Conservation (phyloP, 2,113 vertebrate genomes). For the Phycodurus eques region DNA sequence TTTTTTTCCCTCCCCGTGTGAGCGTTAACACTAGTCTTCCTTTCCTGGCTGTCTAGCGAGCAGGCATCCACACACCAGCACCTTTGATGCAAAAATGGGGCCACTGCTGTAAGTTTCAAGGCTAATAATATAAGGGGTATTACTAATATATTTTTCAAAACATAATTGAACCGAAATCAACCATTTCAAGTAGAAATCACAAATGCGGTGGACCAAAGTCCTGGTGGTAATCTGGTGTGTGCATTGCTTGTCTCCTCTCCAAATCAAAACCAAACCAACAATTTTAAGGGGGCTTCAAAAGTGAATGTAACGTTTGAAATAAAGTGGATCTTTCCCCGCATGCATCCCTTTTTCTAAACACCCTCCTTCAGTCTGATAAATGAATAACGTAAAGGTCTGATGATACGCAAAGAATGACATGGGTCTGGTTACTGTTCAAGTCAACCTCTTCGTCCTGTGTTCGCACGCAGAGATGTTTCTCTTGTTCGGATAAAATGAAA, state of each 20-base stretch:
- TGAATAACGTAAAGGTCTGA: slow-evolving; percentile 58
- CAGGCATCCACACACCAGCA: slow-evolving; percentile 48
- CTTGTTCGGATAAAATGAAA: neutral
- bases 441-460: neutral
- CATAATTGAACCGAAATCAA: slow-evolving; percentile 37
- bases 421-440: slow-evolving; percentile 23
- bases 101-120: slow-evolving; percentile 24
- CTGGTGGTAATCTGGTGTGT: slow-evolving; percentile 3
- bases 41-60: slow-evolving; percentile 56
- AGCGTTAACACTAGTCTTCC: slow-evolving; percentile 64
- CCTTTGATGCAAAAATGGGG: slow-evolving; percentile 49
- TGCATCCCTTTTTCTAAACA: slow-evolving; percentile 38
- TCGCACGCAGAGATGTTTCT: neutral
- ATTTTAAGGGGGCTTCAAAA: slow-evolving; percentile 38
- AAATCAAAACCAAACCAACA: slow-evolving; percentile 28
- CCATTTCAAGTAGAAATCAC: slow-evolving; percentile 45
- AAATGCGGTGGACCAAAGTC: slow-evolving; percentile 55
- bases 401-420: slow-evolving; percentile 27
- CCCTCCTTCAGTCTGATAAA: slow-evolving; percentile 32
- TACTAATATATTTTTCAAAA: slow-evolving; percentile 32
- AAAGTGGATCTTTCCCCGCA: slow-evolving; percentile 58
- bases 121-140: slow-evolving; percentile 9
- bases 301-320: slow-evolving; percentile 66
- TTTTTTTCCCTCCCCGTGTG: slow-evolving; percentile 30
- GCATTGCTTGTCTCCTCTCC: neutral